phyloP scores from a whole-genome alignment of 2,113 vertebrate species.

The Cyanistes caeruleus region DNA sequence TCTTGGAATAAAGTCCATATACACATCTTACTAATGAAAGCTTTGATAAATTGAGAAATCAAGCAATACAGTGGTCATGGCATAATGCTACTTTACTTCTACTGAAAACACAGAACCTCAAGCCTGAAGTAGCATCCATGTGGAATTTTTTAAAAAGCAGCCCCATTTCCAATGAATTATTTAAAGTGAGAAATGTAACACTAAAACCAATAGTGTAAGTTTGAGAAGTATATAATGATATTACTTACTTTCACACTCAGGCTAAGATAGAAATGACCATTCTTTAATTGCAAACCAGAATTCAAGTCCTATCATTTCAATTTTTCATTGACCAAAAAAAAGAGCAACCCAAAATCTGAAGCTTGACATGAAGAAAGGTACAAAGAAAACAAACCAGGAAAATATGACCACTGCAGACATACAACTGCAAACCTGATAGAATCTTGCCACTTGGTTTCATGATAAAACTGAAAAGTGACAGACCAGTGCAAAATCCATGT shows the following conservation, averaged over 20 bases:
- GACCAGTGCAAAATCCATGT: neutral
- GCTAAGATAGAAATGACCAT: neutral
- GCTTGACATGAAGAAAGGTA: neutral
- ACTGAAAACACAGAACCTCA: neutral
- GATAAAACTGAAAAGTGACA: neutral
- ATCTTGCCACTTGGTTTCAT: neutral
- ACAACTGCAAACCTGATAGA: neutral
- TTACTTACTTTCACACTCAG: neutral
- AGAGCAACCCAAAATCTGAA: neutral
- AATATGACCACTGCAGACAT: neutral
- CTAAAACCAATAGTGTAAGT: neutral
- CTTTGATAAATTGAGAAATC: neutral
- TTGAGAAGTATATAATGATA: neutral
- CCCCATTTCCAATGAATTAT: neutral
- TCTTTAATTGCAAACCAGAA: neutral
- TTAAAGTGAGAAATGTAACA: neutral
- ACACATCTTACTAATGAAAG: neutral
- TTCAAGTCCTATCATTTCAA: neutral
- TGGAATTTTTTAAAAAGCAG: neutral
- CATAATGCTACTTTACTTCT: neutral
- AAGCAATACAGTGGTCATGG: neutral
- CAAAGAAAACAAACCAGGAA: neutral
- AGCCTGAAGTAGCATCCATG: neutral
- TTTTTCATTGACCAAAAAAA: neutral
- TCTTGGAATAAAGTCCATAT: neutral